Percentiles rank a stretch among this genome's conserved stretches.
These are phyloP conservation scores for Tachycineta bicolor DNA, from an alignment of 2,113 vertebrate species.

Conservation along the genomic window DNA sequence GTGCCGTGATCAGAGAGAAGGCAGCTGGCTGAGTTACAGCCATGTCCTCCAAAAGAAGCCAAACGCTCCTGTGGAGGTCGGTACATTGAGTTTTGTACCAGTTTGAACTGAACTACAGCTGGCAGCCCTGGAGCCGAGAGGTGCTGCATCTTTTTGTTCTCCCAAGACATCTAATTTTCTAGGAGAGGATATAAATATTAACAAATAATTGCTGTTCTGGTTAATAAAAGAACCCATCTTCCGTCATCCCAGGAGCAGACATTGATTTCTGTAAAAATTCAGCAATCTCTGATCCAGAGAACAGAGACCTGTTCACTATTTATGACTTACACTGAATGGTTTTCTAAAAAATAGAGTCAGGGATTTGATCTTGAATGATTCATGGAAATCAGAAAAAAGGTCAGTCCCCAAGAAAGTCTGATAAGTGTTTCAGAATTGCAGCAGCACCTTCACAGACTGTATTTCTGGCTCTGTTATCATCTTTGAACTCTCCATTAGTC, in stretches of 20 bases:
- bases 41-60: background rate
- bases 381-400: slow-evolving; percentile 13
- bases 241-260: background rate
- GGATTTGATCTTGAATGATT: slow-evolving; percentile 11
- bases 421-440: background rate
- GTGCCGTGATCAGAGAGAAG: background rate
- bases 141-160: background rate
- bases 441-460: background rate
- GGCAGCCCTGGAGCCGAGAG: background rate
- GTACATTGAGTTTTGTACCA: background rate
- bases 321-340: background rate
- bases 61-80: background rate
- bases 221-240: slow-evolving; percentile 4
- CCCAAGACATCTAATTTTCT: background rate
- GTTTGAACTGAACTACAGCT: background rate
- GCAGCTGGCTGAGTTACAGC: background rate
- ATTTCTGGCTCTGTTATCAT: background rate
- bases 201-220: background rate
- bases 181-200: background rate
- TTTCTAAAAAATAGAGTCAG: background rate
- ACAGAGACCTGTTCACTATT: background rate
- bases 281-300: background rate
- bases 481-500: background rate
- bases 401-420: background rate
- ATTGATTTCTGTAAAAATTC: slow-evolving; percentile 4